Base-by-base conservation (phyloP, 2,113 vertebrate species). In the Macquaria ambigua region DNA sequence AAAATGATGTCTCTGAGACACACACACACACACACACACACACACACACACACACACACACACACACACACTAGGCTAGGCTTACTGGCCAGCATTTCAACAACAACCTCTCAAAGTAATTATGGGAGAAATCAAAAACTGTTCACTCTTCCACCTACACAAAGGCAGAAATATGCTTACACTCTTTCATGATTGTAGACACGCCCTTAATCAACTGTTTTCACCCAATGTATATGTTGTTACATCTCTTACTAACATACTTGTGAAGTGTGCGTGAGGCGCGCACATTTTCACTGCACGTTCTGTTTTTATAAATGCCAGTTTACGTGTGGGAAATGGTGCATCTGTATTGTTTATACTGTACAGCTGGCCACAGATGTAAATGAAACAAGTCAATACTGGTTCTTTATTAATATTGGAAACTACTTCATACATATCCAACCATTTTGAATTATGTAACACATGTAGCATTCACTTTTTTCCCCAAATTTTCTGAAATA, bases 21-120 rank as follows among this genome's bases (percentile, higher is more conserved):
- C 18, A 53, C 41, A 52, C 31, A 20, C 28, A 37, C 23, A 52
- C 28, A 28, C 28, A 39, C 9, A 39, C 39, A 39, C 39, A 8
- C 39, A 39, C 39, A 39, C 39, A 39, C 39, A 39, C 39, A 37
- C 37, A 37, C 37, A 37, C 37, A 37, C 37, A 6, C 37, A 37
- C 37, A 31, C 28, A 31, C 28, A 31, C 28, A 31, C 28, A 31
- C 28, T n/a, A n/a, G n/a, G n/a, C n/a, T 8, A 41, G 14, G 18
- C 58, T 28, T n/a, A 62, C 61, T 79, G 41, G 43, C 28, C 25
- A 66, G 52, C 37, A 28, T 63, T 70, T 67, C 28, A 76, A 37
- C 37, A 69, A 75, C 31, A 72, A 72, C 76, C 46, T 73, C 48
- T 69, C 50, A 50, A 69, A 41, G 53, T 68, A 8, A 73, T 55